phyloP scores from a whole-genome alignment of 2,888 invertebrate genomes.

The Melieria omissa region DNA sequence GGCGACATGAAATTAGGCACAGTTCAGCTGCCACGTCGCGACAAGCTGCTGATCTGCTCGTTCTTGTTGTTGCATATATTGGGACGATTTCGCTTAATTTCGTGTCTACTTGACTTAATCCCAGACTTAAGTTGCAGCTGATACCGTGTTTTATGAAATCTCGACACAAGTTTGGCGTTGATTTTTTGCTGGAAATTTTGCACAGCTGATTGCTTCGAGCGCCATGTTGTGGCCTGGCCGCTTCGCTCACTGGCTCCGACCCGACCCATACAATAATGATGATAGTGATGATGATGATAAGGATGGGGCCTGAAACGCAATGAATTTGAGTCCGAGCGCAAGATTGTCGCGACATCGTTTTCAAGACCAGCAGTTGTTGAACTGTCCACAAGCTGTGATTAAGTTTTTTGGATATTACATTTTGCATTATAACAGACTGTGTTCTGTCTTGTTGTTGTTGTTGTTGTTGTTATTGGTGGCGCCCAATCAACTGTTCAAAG shows the following conservation, averaged over 20 bases:
- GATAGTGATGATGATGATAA: background rate
- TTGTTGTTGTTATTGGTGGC: constrained; percentile 53
- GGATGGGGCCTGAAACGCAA: constrained; percentile 20
- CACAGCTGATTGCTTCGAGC: constrained; percentile 37
- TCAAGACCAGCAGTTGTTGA: constrained; percentile 48
- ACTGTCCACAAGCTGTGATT: constrained; percentile 48
- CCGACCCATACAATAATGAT: too few relatives aligned
- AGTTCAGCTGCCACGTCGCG: constrained; percentile 46
- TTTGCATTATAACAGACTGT: background rate
- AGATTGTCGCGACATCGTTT: background rate
- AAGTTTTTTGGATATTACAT: constrained; percentile 46
- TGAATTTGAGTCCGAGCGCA: background rate
- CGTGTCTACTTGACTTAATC: constrained; percentile 30
- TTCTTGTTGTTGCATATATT: too few relatives aligned
- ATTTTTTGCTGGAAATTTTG: constrained; percentile 15
- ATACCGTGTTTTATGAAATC: constrained; percentile 27
- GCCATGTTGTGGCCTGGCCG: constrained; percentile 23
- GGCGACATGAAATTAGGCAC: constrained; percentile 9
- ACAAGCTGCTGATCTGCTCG: constrained; percentile 35
- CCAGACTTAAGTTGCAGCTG: constrained; percentile 31
- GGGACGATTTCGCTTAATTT: background rate
- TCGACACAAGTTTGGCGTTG: too few relatives aligned
- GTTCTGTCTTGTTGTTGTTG: background rate
- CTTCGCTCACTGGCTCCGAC: background rate
- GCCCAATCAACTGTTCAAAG: constrained; percentile 62